phyloP scores from a whole-genome alignment of 2,888 invertebrate species.

The Xylota segnis region DNA sequence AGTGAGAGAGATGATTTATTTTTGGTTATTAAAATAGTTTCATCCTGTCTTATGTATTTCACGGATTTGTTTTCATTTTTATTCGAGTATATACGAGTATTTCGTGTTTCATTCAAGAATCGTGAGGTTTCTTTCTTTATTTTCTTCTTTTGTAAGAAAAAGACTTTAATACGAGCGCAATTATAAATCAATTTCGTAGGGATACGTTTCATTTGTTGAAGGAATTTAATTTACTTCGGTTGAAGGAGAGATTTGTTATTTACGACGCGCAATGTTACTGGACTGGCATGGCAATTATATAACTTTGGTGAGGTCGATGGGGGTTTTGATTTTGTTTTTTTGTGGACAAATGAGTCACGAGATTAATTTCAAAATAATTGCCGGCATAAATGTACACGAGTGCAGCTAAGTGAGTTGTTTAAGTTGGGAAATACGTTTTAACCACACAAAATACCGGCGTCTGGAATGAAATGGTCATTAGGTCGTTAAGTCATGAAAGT shows the following conservation, averaged over 20 bases:
- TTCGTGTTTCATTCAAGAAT: slow-evolving; percentile 64
- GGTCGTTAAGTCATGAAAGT: no score
- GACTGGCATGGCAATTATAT: slow-evolving; percentile 25
- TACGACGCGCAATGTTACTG: slow-evolving; percentile 15
- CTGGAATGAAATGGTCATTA: neutral
- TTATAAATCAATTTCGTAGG: slow-evolving; percentile 71
- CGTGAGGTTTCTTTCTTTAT: slow-evolving; percentile 41
- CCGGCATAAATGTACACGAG: neutral
- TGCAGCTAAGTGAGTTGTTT: neutral
- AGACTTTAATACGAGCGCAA: slow-evolving; percentile 56
- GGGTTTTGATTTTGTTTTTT: neutral
- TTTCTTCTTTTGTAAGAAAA: slow-evolving; percentile 54
- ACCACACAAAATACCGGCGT: neutral
- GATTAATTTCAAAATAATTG: slow-evolving; percentile 23
- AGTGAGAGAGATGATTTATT: slow-evolving; percentile 69
- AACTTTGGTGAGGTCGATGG: neutral
- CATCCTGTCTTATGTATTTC: slow-evolving; percentile 1
- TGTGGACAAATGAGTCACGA: slow-evolving; percentile 9
- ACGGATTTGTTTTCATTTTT: slow-evolving; percentile 7
- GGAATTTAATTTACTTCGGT: slow-evolving; percentile 52
- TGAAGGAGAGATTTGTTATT: slow-evolving; percentile 40
- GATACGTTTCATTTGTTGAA: slow-evolving; percentile 55
- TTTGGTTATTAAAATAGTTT: slow-evolving; percentile 72
- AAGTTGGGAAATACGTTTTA: neutral
- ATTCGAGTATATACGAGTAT: slow-evolving; percentile 9